These are phyloP conservation scores for Microctonus aethiopoides DNA, from an alignment of 2,888 invertebrate genomes.

Conservation along the genomic window DNA sequence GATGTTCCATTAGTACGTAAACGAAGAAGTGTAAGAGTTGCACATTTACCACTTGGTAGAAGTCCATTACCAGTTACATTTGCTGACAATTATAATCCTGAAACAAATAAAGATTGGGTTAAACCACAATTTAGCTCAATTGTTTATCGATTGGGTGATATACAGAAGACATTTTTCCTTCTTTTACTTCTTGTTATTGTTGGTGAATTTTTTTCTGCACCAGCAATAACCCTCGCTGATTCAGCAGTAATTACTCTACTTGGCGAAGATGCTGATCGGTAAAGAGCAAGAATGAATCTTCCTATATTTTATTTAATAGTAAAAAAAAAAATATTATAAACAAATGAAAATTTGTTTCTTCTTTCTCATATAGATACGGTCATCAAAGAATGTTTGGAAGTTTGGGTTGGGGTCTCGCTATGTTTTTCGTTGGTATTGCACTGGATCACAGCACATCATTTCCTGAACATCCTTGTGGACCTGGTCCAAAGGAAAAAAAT, in stretches of 20 bases:
- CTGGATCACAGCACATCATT: constrained; percentile 97
- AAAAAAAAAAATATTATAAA: not conserved
- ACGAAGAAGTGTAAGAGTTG: constrained; percentile 45
- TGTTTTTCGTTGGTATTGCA: constrained; percentile 98
- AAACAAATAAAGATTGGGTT: constrained; percentile 80
- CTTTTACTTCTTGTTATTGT: constrained; percentile 91
- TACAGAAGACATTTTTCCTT: constrained; percentile 96
- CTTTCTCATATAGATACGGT: constrained; percentile 76
- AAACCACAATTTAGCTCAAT: constrained; percentile 93
- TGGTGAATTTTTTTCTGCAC: constrained; percentile 98
- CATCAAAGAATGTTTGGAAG: constrained; percentile 99
- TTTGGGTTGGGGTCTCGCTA: constrained; percentile 97
- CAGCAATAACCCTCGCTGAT: constrained; percentile 94
- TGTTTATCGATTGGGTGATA: constrained; percentile 87
- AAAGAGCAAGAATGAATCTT: constrained; percentile 31
- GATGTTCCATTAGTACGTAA: constrained; percentile 39
- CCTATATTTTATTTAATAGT: not conserved
- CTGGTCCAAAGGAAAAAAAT: constrained; percentile 93
- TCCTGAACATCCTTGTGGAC: constrained; percentile 90
- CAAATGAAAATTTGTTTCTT: not conserved
- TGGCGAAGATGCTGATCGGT: constrained; percentile 86
- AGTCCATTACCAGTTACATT: constrained; percentile 83
- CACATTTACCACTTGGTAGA: constrained; percentile 67
- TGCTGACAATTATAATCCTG: constrained; percentile 80
- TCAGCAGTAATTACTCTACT: constrained; percentile 90